Base-by-base conservation (phyloP, 2,113 vertebrate species). In the Oophaga pumilio region DNA sequence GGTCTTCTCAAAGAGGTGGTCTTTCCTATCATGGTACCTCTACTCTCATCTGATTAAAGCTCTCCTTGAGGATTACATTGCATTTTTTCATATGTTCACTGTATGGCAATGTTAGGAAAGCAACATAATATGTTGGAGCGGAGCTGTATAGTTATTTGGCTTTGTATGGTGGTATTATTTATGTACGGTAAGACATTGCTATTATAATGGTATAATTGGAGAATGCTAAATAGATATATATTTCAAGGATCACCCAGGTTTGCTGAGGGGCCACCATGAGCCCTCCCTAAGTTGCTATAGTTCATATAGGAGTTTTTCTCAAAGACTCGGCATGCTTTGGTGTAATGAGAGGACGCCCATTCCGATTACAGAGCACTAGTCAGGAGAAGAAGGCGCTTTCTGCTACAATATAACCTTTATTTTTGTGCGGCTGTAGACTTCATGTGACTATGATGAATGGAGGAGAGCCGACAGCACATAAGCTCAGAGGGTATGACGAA, bases 401-500 rank as follows among this genome's bases (percentile, higher is more conserved):
- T 13, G 68, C 24, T 74, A 49, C 9, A 43, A 18, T 66, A 62
- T 76, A 74, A 87, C 79, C 68, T 76, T 81, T 68, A 11, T 60
- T 76, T 60, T 77, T 73, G 77, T 82, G 53, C 57, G 24, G 24
- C 77, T 88, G 71, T 50, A 49, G 71, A 22, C 69, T 52, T 15
- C 71, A 53, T 84, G 71, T 88, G 80, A 68, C 81, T 66, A 43
- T 88, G 87, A 88, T 62, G 76, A 88, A 84, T 84, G 71, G 57
- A 60, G n/a, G 26, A 24, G n/a, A 52, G 57, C 79, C 33, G 86
- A 13, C 81, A 56, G 86, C 24, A 69, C 84, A 85, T 53, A 52
- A n/a, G 74, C 43, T 79, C 62, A 52, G 13, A 49, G 69, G 26
- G 57, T 71, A 82, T 82, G 84, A 52, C 49, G 17, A 83, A 83